Evolutionary conservation across 2,113 vertebrate genomes (phyloP), one percentile per base, ranked within the genome.

Genomic region (Mirounga angustirostris): DNA sequence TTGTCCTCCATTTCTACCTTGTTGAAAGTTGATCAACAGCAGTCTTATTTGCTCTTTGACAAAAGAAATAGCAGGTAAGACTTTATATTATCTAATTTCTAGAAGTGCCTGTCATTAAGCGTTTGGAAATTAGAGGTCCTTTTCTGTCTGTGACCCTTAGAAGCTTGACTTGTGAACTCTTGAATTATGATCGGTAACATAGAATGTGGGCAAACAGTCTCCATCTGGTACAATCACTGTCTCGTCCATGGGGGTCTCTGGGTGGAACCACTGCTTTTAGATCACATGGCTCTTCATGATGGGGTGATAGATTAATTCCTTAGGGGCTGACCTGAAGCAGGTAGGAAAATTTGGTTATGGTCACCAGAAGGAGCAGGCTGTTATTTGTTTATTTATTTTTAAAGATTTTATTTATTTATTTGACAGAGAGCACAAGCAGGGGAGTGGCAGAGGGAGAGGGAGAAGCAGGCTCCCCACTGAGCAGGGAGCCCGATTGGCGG

Each of bases 11-110:
- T 82, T 95, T 94, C 33, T 28, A 61, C 3, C 36, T n/a, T 93
- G 26, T 94, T 97, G 67, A 91, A 91, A 95, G 56, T 83, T 85
- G 43, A 63, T 94, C 56, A 73, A 12, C 15, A 90, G 43, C 67
- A 74, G 8, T 54, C 65, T 87, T 85, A 43, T 50, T 89, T 86
- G 26, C 52, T 90, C 76, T 91, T 92, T 67, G 78, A 84, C 33
- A 84, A 89, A 84, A 95, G 80, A 91, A 92, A 80, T 88, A 46
- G 5, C 63, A 91, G 46, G 30, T 67, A 58, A 61, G 65, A 93
- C 89, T 91, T 73, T 80, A 9, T 21, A 12, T 80, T 89, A 28
- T 88, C 71, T 92, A 22, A 69, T 89, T 97, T 89, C n/a, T 80
- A 93, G 81, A 89, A 80, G 65, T 18, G 30, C 50, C 22, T 58